These are phyloP conservation scores for Herpetotheres cachinnans DNA, from an alignment of 2,113 vertebrate species.

Conservation along the genomic window DNA sequence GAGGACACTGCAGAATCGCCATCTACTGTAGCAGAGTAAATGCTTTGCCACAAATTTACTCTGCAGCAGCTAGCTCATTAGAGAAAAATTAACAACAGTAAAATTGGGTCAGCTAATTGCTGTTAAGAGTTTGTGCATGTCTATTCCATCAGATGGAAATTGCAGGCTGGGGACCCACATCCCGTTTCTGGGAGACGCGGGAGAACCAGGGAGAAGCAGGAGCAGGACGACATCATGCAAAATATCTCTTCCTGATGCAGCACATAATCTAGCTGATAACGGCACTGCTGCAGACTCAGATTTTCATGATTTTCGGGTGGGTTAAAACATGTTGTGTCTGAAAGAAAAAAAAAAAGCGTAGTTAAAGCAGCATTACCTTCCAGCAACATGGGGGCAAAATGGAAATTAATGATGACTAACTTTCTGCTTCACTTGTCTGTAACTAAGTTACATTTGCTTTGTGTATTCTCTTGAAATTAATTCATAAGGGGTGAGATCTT, in stretches of 20 bases:
- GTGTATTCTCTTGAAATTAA: not conserved
- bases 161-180: not conserved
- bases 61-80: not conserved
- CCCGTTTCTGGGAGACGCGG: not conserved
- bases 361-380: not conserved
- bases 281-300: not conserved
- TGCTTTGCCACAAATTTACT: not conserved
- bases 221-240: not conserved
- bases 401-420: not conserved
- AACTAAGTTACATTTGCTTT: not conserved
- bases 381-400: not conserved
- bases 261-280: not conserved
- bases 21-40: not conserved
- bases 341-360: fast-evolving
- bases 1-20: not conserved
- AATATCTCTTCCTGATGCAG: not conserved
- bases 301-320: not conserved
- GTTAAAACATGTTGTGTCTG: not conserved
- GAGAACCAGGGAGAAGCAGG: not conserved
- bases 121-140: not conserved
- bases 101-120: not conserved
- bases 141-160: not conserved
- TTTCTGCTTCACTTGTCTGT: not conserved
- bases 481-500: not conserved
- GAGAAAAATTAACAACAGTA: not conserved